Percentiles rank a stretch among this genome's conserved stretches.
Evolutionary conservation across 2,113 vertebrate genomes (phyloP).

Genomic region (Falco punctatus): DNA sequence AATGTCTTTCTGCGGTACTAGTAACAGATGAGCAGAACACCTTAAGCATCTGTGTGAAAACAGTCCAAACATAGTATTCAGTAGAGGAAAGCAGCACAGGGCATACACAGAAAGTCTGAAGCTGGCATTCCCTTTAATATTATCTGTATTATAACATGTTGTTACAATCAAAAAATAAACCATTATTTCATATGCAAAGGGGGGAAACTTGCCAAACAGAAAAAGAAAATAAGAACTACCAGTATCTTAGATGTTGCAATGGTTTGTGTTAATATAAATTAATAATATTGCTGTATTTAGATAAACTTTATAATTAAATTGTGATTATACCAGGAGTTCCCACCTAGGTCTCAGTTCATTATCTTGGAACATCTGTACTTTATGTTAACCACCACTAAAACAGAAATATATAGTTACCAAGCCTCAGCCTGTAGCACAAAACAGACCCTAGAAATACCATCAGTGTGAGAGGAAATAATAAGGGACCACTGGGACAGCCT

Average conservation of each 20-base stretch:
- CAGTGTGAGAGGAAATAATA: not conserved
- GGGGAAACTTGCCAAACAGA: not conserved
- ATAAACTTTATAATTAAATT: not conserved
- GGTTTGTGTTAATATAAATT: not conserved
- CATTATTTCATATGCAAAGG: too few relatives aligned
- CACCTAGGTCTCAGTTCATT: not conserved
- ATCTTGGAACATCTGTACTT: not conserved
- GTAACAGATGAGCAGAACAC: not conserved
- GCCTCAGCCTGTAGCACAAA: not conserved
- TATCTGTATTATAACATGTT: not conserved
- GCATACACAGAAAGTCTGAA: not conserved
- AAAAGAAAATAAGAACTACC: not conserved
- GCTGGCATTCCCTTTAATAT: not conserved
- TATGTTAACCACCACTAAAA: not conserved
- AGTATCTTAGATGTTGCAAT: accelerated
- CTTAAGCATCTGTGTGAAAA: not conserved
- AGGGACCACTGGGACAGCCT: not conserved
- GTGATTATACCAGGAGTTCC: not conserved
- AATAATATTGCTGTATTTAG: not conserved
- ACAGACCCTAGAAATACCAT: not conserved
- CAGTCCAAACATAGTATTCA: accelerated
- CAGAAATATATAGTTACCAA: not conserved
- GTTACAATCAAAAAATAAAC: not conserved
- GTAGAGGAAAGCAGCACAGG: not conserved
- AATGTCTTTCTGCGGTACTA: not conserved